Evolutionary conservation across 2,888 invertebrate species (phyloP).

Genomic region (Hylaea fasciaria): DNA sequence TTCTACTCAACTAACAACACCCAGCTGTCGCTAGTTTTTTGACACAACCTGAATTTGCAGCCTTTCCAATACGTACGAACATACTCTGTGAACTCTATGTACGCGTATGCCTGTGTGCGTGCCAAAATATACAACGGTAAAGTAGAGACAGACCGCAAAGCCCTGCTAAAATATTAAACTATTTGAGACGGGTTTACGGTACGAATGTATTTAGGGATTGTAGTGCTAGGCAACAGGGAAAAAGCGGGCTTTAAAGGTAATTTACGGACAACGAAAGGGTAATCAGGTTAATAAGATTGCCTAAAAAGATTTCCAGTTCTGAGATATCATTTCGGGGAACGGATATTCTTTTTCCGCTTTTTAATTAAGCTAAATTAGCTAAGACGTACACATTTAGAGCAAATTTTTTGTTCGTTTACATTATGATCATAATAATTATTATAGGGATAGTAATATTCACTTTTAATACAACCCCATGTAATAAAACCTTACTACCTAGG

Average conservation of each 20-base stretch:
- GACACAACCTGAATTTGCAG: no score
- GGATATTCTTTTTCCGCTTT: not conserved
- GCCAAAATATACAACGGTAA: constrained; percentile 22
- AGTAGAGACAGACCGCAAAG: constrained; percentile 30
- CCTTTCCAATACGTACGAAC: not conserved
- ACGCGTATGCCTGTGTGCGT: constrained; percentile 1
- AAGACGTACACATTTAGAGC: no score
- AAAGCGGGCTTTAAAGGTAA: constrained; percentile 22
- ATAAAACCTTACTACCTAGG: no score
- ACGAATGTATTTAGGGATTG: constrained; percentile 19
- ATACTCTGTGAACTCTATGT: not conserved
- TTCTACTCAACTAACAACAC: no score
- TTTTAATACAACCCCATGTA: no score
- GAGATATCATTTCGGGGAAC: constrained; percentile 5
- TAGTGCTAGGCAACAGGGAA: constrained; percentile 15
- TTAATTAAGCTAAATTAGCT: constrained; percentile 14
- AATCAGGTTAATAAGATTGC: constrained; percentile 21
- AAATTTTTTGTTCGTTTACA: no score
- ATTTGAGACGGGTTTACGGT: constrained; percentile 27
- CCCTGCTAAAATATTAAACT: constrained; percentile 35
- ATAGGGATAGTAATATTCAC: no score
- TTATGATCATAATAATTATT: no score
- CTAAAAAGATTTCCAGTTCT: constrained; percentile 23
- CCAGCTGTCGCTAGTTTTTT: no score
- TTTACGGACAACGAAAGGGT: constrained; percentile 24